Evolutionary conservation across 2,113 vertebrate species (phyloP).

Genomic region (Gnathonemus echidnorhynchus): DNA sequence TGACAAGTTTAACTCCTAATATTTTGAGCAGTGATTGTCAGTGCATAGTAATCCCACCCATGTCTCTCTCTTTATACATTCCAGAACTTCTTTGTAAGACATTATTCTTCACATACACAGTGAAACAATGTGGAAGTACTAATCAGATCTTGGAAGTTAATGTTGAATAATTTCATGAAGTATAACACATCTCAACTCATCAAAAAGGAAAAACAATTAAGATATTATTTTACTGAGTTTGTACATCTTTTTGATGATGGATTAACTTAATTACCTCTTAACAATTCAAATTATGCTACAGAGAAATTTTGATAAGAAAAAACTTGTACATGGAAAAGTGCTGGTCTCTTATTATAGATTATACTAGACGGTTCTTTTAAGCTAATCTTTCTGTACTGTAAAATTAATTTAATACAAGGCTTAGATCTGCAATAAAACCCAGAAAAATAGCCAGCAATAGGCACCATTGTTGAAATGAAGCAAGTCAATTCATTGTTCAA

Average conservation of each 20-base stretch:
- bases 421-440: neutral
- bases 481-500: neutral
- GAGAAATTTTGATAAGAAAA: conserved; percentile 23
- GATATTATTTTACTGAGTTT: conserved; percentile 50
- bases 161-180: conserved; percentile 50
- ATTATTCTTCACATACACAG: neutral
- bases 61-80: neutral
- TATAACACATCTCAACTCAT: conserved; percentile 38
- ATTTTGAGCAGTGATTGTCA: neutral
- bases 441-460: neutral
- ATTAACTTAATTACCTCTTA: conserved; percentile 61
- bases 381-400: neutral
- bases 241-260: conserved; percentile 46
- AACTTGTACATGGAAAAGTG: neutral
- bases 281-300: conserved; percentile 45
- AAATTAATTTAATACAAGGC: conserved; percentile 2
- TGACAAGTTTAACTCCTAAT: neutral
- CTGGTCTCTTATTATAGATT: conserved; percentile 15
- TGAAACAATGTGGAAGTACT: conserved; percentile 27
- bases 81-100: neutral
- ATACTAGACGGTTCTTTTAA: neutral
- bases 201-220: conserved; percentile 45
- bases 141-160: conserved; percentile 51
- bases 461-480: neutral
- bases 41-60: neutral